Base-by-base conservation (phyloP, 2,888 invertebrate genomes). In the Scelioninae gen. 2 region DNA sequence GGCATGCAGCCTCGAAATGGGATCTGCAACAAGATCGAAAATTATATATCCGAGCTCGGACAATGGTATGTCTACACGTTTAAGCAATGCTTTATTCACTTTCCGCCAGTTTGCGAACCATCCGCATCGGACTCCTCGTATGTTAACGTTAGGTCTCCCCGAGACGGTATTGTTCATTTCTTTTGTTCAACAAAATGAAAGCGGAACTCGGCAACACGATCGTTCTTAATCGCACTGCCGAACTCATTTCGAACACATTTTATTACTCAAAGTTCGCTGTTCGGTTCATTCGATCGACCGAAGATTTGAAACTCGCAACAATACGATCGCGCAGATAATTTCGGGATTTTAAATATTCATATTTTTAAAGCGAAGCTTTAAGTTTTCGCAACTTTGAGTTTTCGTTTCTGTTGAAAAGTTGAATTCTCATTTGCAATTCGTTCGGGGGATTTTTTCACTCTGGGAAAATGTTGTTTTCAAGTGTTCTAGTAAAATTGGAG, bases 21-120 rank as follows among this genome's bases (percentile, higher is more conserved):
- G 83, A 88, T 91, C 84, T 91, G 91, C 87, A 90, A 91, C 84
- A 91, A 90, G 89, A 87, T 91, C 77, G 91, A 91, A 82, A 86
- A 87, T 81, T 91, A 91, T 86, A 88, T 92, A 82, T 90, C 90
- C 65, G 91, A 92, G 83, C 87, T 92, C 68, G 91, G 91, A 87
- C 90, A 91, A 89, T 92, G 92, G 92, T 90, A 88, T 87, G 89
- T 83, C 48, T 2, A 7, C 19, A 63, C 25, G 31, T 61, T 33
- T 25, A 3, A 15, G 1, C 15, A 0, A 1, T 9, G 18, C n/a
- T 65, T 57, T 22, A 31, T 55, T 65, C 43, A 65, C 45, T 18
- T 39, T 41, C 2, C n/a, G 18, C 15, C 18, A 41, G 5, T 61
- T 50, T 48, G 39, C 15, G 13, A 39, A 37, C 11, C 9, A n/a